Evolutionary conservation across 2,113 vertebrate genomes (phyloP).

Genomic region (Ariopsis seemanni): DNA sequence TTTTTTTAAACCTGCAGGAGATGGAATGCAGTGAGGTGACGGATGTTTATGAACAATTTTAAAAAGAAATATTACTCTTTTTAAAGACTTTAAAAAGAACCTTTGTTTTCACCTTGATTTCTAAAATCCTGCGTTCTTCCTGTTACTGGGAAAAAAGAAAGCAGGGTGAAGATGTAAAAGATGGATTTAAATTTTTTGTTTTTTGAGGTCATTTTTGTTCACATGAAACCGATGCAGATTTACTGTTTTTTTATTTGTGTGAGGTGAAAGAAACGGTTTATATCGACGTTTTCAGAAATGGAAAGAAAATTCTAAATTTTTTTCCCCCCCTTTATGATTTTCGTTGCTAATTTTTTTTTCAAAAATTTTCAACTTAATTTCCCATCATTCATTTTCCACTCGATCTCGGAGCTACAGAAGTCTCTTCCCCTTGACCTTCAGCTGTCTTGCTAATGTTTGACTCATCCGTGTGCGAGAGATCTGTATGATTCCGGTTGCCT

Average conservation of each 20-base stretch:
- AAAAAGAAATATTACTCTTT: not conserved
- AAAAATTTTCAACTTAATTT: not conserved
- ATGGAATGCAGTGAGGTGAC: not conserved
- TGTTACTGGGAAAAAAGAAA: not conserved
- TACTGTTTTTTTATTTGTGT: not conserved
- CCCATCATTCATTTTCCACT: not conserved
- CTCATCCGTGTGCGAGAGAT: not conserved
- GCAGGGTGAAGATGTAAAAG: not conserved
- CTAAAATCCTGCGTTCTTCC: not conserved
- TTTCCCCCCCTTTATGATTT: too few relatives aligned
- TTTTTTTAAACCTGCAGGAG: not conserved
- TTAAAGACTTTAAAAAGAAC: not conserved
- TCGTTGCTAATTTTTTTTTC: not conserved
- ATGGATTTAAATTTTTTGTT: not conserved
- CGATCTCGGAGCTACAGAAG: not conserved
- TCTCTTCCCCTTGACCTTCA: not conserved
- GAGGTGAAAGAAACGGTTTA: not conserved
- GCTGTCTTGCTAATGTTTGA: not conserved
- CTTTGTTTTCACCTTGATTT: not conserved
- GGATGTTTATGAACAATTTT: not conserved
- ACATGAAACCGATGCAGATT: not conserved
- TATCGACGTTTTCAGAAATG: not conserved
- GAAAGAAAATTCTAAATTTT: not conserved
- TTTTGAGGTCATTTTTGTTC: not conserved
- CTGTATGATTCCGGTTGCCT: not conserved